Percentiles rank a stretch among this genome's conserved stretches.
Conservation (phyloP, 2,888 invertebrate species). For the Matsumyia berberina region DNA sequence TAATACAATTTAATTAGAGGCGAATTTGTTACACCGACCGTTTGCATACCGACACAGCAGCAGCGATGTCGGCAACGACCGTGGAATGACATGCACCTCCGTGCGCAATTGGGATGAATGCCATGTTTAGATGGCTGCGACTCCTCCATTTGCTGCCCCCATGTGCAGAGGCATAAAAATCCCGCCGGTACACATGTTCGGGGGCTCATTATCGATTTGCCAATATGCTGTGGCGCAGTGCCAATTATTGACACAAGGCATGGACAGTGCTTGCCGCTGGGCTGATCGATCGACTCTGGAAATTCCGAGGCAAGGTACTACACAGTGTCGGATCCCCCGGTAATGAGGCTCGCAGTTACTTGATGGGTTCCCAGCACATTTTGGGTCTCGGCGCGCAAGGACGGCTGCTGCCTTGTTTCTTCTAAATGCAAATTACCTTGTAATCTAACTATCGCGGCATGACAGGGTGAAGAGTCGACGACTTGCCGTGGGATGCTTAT, state of each 20-base stretch:
- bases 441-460: conserved; percentile 58
- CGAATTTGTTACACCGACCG: conserved; percentile 72
- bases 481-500: conserved; percentile 49
- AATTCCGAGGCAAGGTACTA: conserved; percentile 14
- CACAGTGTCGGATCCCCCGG: conserved; percentile 44
- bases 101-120: conserved; percentile 71
- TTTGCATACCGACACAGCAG: conserved; percentile 66
- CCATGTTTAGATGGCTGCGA: conserved; percentile 57
- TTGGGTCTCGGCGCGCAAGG: conserved; percentile 40
- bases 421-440: conserved; percentile 73
- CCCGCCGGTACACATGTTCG: conserved; percentile 68
- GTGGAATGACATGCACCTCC: conserved; percentile 66
- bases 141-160: conserved; percentile 34
- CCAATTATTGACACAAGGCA: conserved; percentile 74
- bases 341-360: conserved; percentile 54
- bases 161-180: conserved; percentile 52
- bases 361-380: conserved; percentile 54
- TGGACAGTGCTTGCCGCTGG: conserved; percentile 25
- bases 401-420: conserved; percentile 49
- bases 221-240: conserved; percentile 65
- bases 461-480: conserved; percentile 36
- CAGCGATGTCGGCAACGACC: conserved; percentile 35
- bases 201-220: conserved; percentile 73
- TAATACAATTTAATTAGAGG: conserved; percentile 76
- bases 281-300: conserved; percentile 69